phyloP scores from a whole-genome alignment of 2,888 invertebrate species.

The Dromius quadrimaculatus region DNA sequence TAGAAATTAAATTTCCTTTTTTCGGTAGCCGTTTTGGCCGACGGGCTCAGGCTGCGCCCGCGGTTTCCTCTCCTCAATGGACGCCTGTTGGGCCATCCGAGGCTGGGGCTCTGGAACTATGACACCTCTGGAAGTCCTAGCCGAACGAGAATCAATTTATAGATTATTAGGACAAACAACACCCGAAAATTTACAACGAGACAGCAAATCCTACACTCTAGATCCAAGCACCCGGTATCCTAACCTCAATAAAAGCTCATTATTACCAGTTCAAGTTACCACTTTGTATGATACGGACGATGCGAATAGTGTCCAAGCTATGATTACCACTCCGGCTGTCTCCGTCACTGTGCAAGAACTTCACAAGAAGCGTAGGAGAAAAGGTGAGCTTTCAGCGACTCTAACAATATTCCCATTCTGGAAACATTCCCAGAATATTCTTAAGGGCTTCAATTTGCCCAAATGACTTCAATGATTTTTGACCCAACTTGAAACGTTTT shows the following conservation, averaged over 20 bases:
- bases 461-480: too few relatives aligned
- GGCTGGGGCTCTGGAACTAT: slow-evolving; percentile 79
- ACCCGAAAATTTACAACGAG: slow-evolving; percentile 93
- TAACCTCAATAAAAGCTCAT: slow-evolving; percentile 81
- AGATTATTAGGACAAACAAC: slow-evolving; percentile 88
- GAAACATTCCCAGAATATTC: too few relatives aligned
- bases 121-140: slow-evolving; percentile 87
- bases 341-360: slow-evolving; percentile 67
- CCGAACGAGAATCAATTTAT: slow-evolving; percentile 95
- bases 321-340: slow-evolving; percentile 43
- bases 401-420: too few relatives aligned
- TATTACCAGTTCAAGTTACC: slow-evolving; percentile 82
- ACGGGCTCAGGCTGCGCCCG: slow-evolving; percentile 98
- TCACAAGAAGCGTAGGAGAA: slow-evolving; percentile 76
- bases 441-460: too few relatives aligned
- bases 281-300: slow-evolving; percentile 81
- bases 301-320: slow-evolving; percentile 67
- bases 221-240: slow-evolving; percentile 90
- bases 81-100: slow-evolving; percentile 95
- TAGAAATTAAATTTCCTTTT: slow-evolving; percentile 51
- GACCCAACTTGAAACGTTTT: too few relatives aligned
- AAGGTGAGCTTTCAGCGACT: slow-evolving; percentile 68
- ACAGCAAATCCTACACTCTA: slow-evolving; percentile 86
- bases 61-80: slow-evolving; percentile 95
- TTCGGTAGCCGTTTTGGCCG: slow-evolving; percentile 92